Evolutionary conservation across 2,113 vertebrate genomes (phyloP).

Genomic region (Circaetus cinerascens): DNA sequence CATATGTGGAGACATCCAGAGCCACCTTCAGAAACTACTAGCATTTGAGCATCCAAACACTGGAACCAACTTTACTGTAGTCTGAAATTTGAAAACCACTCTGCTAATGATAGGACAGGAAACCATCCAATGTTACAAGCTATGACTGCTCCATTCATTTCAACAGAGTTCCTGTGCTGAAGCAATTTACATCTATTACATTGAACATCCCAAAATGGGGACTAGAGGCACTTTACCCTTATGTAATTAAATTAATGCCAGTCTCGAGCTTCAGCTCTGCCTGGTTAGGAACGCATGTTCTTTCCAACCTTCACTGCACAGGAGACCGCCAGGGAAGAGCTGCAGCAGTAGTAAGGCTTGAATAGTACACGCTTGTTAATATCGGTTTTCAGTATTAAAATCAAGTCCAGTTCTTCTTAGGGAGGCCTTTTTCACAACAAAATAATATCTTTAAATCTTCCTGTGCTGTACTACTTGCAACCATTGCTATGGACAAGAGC

Average conservation of each 20-base stretch:
- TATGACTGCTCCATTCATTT: not conserved
- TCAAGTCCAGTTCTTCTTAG: not conserved
- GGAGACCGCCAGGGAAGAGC: not conserved
- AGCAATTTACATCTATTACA: not conserved
- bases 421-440: not conserved
- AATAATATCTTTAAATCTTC: not conserved
- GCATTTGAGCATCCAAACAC: not conserved
- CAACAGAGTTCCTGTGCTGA: not conserved
- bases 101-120: not conserved
- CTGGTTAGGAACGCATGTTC: not conserved
- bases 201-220: not conserved
- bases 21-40: not conserved
- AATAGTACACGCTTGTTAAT: not conserved
- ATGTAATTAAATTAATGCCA: not conserved
- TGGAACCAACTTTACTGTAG: not conserved
- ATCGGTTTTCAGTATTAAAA: not conserved
- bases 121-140: not conserved
- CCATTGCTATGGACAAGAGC: not conserved
- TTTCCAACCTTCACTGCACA: not conserved
- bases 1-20: not conserved
- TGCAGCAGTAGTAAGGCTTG: not conserved
- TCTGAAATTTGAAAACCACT: not conserved
- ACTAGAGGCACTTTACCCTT: not conserved
- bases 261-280: not conserved
- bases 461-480: not conserved